Evolutionary conservation across 2,888 invertebrate species (phyloP).

Genomic region (Tetranychus truncatus): DNA sequence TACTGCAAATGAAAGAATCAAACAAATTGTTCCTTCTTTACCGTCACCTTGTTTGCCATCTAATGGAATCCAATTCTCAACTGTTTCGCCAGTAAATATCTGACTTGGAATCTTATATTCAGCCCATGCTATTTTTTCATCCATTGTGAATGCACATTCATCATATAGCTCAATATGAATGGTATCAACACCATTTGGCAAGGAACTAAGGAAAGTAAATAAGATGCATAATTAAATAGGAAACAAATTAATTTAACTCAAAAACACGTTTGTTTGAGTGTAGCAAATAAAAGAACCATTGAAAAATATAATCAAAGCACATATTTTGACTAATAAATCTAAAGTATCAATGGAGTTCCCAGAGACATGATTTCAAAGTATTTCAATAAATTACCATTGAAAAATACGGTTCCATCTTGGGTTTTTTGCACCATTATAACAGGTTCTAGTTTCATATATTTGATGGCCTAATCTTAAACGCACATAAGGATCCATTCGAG

Average conservation of each 20-base stretch:
- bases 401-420: conserved; percentile 91
- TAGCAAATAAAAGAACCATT: too few species aligned
- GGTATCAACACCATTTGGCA: conserved; percentile 70
- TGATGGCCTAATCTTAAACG: conserved; percentile 77
- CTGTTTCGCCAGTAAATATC: conserved; percentile 63
- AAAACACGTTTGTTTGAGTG: too few species aligned
- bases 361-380: too few species aligned
- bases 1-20: conserved; percentile 40
- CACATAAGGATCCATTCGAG: conserved; percentile 90
- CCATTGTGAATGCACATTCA: conserved; percentile 87
- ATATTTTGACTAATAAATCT: too few species aligned
- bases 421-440: conserved; percentile 74
- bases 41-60: conserved; percentile 88
- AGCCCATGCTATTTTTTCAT: conserved; percentile 85
- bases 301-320: too few species aligned
- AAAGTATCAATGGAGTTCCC: too few species aligned
- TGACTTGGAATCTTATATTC: conserved; percentile 67
- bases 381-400: conserved; percentile 46
- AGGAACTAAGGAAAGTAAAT: conserved; percentile 40
- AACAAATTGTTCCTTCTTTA: conserved; percentile 75
- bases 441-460: conserved; percentile 55
- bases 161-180: conserved; percentile 87
- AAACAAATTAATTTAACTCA: too few species aligned
- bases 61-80: conserved; percentile 83
- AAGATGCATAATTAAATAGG: too few species aligned